Evolutionary conservation across 2,113 vertebrate species (phyloP).

Genomic region (Syngnathus floridae): DNA sequence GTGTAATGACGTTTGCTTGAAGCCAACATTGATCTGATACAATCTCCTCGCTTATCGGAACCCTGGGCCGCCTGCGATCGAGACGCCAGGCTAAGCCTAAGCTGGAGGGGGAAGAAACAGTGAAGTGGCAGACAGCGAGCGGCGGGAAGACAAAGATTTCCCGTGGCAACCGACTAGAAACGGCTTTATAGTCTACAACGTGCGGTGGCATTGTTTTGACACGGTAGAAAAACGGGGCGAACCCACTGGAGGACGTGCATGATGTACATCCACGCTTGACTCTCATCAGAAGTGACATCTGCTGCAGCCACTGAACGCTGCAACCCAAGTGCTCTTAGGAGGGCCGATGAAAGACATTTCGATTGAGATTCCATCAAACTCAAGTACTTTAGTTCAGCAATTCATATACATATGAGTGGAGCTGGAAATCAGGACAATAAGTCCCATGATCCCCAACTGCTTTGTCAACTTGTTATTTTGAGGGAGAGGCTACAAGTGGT

Average conservation of each 20-base stretch:
- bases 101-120: not conserved
- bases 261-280: not conserved
- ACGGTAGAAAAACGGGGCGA: not conserved
- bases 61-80: not conserved
- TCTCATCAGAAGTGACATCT: not conserved
- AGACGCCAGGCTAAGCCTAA: not conserved
- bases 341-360: not conserved
- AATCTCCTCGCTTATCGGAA: conserved; percentile 7
- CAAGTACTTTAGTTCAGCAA: not conserved
- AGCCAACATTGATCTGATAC: conserved; percentile 8
- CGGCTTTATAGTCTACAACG: not conserved
- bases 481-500: not conserved
- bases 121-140: not conserved
- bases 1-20: conserved; percentile 1
- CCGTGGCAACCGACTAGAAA: conserved; percentile 2
- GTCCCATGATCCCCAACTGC: not conserved
- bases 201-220: not conserved
- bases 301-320: not conserved
- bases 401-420: not conserved
- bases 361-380: not conserved
- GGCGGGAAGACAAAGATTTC: conserved; percentile 2
- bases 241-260: not conserved
- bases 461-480: not conserved
- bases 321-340: not conserved
- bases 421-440: not conserved